Conservation (phyloP, 2,888 invertebrate genomes). For the Tenthredo livida region DNA sequence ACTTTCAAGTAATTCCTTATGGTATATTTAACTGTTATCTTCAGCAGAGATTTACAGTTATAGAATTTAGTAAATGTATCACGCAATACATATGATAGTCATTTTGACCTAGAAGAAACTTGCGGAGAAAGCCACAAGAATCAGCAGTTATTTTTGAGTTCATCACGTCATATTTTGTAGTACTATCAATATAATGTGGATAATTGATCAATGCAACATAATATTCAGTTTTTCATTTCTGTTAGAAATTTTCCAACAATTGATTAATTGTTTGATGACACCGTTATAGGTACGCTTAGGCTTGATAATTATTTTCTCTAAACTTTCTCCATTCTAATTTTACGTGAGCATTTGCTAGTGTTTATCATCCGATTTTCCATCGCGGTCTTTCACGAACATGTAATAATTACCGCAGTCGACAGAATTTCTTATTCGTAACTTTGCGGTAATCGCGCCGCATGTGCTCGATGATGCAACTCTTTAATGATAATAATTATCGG, state of each 20-base stretch:
- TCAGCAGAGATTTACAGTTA: conserved; percentile 27
- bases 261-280: background rate
- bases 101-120: conserved; percentile 45
- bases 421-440: background rate
- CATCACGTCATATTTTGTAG: background rate
- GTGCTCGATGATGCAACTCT: conserved; percentile 5
- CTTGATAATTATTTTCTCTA: background rate
- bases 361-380: conserved; percentile 14
- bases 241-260: background rate
- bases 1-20: background rate
- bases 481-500: background rate
- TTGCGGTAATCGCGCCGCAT: background rate
- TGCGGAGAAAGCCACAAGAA: conserved; percentile 29
- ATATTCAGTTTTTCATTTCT: background rate
- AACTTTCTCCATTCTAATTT: conserved; percentile 2
- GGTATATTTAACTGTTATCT: background rate
- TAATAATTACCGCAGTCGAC: background rate
- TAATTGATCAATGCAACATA: background rate
- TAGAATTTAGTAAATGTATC: conserved; percentile 30
- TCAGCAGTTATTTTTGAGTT: conserved; percentile 1
- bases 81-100: background rate
- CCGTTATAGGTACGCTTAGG: background rate
- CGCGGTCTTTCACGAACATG: background rate
- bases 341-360: background rate
- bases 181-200: background rate